Conservation (phyloP, 2,113 vertebrate species). For the Oxygymnocypris stewartii region DNA sequence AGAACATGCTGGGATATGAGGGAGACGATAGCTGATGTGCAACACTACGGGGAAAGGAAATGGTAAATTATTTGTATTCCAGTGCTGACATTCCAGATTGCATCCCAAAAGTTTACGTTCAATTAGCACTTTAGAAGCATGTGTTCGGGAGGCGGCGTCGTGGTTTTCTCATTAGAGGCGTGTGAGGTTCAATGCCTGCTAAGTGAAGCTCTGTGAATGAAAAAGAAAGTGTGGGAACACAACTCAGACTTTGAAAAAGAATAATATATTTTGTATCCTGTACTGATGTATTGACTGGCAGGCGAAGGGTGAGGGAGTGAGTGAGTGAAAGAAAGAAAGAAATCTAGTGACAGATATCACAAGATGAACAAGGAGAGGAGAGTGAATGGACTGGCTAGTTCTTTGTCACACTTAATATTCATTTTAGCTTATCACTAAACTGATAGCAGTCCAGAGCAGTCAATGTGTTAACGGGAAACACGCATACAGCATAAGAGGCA, state of each 20-base stretch:
- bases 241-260: neutral
- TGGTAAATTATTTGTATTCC: constrained; percentile 11
- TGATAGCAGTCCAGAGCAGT: neutral
- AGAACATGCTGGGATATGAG: neutral
- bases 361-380: constrained; percentile 16
- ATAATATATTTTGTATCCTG: neutral
- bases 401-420: constrained; percentile 40
- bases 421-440: constrained; percentile 13
- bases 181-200: neutral
- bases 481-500: constrained; percentile 1
- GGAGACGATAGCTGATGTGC: constrained; percentile 8
- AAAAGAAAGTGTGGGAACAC: neutral
- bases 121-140: constrained; percentile 48
- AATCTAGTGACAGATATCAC: constrained; percentile 19
- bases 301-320: neutral
- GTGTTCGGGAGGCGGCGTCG: constrained; percentile 1
- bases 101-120: constrained; percentile 44
- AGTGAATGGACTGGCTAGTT: constrained; percentile 35
- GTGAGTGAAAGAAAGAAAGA: neutral
- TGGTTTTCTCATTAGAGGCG: constrained; percentile 32
- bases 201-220: constrained; percentile 11
- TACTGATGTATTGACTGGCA: constrained; percentile 8
- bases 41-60: neutral
- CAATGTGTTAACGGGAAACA: constrained; percentile 3
- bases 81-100: constrained; percentile 28